phyloP scores from a whole-genome alignment of 2,797 vertebrate species.

The Calcarius lapponicus region DNA sequence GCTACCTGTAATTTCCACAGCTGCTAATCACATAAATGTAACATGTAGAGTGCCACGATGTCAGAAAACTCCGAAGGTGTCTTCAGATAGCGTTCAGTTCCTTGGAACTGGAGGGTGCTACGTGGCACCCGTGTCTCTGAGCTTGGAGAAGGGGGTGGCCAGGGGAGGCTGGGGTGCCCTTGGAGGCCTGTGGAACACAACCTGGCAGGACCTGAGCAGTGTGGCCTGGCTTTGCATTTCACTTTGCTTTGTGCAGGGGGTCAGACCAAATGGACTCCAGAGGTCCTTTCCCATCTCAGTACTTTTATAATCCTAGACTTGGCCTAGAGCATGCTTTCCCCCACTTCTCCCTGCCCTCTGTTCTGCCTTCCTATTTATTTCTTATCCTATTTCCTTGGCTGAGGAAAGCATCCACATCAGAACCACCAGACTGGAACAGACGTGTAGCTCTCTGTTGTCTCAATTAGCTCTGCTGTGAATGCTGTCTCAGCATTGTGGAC shows the following conservation, averaged over 20 bases:
- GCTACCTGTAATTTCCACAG: neutral
- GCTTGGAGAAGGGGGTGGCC: neutral
- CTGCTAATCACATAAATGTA: neutral
- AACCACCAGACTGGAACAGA: neutral
- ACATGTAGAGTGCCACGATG: neutral
- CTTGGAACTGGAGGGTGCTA: neutral
- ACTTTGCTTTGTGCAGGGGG: neutral
- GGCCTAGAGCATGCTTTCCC: neutral
- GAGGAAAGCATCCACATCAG: neutral
- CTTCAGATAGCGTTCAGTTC: neutral
- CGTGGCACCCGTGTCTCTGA: fast-evolving
- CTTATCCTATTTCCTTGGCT: neutral
- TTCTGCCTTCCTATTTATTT: neutral
- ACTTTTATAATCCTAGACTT: neutral
- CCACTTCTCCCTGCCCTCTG: fast-evolving
- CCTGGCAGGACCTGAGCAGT: neutral
- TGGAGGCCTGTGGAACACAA: neutral
- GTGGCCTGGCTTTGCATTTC: neutral
- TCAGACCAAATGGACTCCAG: neutral
- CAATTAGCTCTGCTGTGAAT: neutral
- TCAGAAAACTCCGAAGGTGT: neutral
- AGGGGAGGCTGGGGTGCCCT: neutral
- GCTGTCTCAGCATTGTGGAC: neutral
- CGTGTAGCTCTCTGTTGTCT: neutral
- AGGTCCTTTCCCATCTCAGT: neutral